Evolutionary conservation across 2,797 vertebrate species (phyloP).

Genomic region (Capromys pilorides): DNA sequence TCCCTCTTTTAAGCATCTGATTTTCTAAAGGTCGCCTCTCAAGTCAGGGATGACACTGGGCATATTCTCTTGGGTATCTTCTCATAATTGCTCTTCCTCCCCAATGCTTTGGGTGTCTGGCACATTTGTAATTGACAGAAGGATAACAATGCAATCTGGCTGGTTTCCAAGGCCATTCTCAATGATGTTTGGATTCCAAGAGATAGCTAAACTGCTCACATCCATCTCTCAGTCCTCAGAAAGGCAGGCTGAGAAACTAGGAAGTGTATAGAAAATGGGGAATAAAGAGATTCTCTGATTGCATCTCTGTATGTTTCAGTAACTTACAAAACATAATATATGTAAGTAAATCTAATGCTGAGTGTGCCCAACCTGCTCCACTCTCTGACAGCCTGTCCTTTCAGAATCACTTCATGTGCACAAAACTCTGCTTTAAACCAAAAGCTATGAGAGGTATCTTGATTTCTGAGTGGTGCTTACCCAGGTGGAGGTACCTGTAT

Average conservation of each 20-base stretch:
- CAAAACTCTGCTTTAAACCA: neutral
- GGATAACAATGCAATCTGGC: constrained; percentile 69
- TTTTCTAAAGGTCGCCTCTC: constrained; percentile 70
- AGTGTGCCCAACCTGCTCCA: neutral
- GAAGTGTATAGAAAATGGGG: neutral
- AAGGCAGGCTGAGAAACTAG: neutral
- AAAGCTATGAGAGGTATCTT: neutral
- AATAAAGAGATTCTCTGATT: constrained; percentile 15
- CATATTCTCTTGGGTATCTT: constrained; percentile 57
- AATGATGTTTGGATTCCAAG: neutral
- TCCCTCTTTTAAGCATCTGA: constrained; percentile 58
- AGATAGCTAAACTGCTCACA: neutral
- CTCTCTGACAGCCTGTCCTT: neutral
- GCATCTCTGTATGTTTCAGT: neutral
- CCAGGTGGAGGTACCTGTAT: neutral
- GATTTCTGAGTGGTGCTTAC: neutral
- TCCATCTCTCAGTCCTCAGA: neutral
- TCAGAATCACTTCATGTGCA: neutral
- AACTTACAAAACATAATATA: neutral
- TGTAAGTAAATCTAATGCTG: neutral
- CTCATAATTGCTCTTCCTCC: constrained; percentile 71
- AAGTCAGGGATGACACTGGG: constrained; percentile 64
- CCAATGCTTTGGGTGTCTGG: constrained; percentile 66
- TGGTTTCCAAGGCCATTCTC: constrained; percentile 62
- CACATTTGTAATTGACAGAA: constrained; percentile 74